Evolutionary conservation across 1,140 invertebrate genomes (phyloP).

Genomic region (Coptotermes formosanus): DNA sequence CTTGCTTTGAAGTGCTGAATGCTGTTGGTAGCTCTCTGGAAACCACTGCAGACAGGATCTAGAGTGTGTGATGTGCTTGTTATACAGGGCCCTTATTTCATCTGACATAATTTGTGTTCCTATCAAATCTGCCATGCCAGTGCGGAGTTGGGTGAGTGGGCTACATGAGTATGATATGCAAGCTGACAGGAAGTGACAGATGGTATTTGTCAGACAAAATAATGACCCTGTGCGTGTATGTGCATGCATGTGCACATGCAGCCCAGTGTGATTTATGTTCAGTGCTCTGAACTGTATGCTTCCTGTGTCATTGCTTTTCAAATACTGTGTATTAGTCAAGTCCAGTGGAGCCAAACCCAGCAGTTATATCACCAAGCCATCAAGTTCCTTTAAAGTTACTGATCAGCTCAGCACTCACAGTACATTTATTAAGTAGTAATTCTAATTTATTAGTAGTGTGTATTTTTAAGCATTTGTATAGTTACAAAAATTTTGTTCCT

Average conservation of each 20-base stretch:
- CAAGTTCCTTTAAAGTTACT: neutral
- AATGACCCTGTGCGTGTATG: no score
- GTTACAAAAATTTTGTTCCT: neutral
- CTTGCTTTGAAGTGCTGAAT: neutral
- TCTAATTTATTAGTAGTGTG: neutral
- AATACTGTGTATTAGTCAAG: neutral
- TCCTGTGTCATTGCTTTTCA: constrained; percentile 6
- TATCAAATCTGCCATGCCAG: no score
- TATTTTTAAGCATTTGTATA: neutral
- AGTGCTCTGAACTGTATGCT: neutral
- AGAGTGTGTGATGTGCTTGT: neutral
- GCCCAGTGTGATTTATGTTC: neutral
- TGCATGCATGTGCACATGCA: no score
- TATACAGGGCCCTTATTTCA: neutral
- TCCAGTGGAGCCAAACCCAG: neutral
- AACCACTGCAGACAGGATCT: neutral
- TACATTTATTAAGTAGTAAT: neutral
- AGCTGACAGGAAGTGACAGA: no score
- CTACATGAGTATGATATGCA: no score
- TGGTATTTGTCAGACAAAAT: no score
- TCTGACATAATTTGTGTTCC: no score
- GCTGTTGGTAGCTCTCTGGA: neutral
- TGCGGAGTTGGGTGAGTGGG: no score
- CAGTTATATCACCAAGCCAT: neutral
- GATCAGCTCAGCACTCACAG: neutral